These are phyloP conservation scores for Orchesella cincta DNA, from an alignment of 1,140 invertebrate species.

Conservation along the genomic window DNA sequence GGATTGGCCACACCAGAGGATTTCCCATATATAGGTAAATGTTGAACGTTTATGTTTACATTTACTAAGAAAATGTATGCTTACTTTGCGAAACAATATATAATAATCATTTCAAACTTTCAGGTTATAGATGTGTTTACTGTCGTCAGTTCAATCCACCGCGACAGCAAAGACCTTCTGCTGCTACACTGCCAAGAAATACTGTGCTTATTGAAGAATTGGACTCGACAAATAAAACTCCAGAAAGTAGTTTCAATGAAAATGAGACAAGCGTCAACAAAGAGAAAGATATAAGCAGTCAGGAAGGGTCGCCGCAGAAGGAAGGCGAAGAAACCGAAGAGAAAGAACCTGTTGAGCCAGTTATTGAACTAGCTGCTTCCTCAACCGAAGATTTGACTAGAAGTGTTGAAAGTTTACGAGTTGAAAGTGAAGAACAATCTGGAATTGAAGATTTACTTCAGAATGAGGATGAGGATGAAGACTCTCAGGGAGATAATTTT, in stretches of 20 bases:
- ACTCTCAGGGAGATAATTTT: not conserved
- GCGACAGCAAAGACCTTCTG: constrained; percentile 44
- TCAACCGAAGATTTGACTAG: not conserved
- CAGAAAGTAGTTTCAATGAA: constrained; percentile 12
- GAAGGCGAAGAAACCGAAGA: not conserved
- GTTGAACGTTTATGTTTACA: constrained; percentile 29
- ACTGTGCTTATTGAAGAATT: constrained; percentile 42
- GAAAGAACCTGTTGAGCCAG: not conserved
- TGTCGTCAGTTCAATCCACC: constrained; percentile 49
- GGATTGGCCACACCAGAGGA: constrained; percentile 97
- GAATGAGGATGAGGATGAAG: constrained; percentile 14
- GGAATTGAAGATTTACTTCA: not conserved
- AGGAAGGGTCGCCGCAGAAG: not conserved
- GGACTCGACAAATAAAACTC: constrained; percentile 20
- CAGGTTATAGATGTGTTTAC: constrained; percentile 47
- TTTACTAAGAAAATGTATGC: not conserved
- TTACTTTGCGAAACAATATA: constrained; percentile 16
- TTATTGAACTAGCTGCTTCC: not conserved
- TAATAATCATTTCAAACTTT: constrained; percentile 23
- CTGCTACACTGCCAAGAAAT: constrained; percentile 43
- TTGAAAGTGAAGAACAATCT: not conserved
- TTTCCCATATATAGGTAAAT: constrained; percentile 84
- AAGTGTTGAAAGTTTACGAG: constrained; percentile 21
- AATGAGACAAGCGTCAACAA: not conserved
- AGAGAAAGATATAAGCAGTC: not conserved